phyloP scores from a whole-genome alignment of 2,888 invertebrate genomes.

The Nesidiocoris tenuis region DNA sequence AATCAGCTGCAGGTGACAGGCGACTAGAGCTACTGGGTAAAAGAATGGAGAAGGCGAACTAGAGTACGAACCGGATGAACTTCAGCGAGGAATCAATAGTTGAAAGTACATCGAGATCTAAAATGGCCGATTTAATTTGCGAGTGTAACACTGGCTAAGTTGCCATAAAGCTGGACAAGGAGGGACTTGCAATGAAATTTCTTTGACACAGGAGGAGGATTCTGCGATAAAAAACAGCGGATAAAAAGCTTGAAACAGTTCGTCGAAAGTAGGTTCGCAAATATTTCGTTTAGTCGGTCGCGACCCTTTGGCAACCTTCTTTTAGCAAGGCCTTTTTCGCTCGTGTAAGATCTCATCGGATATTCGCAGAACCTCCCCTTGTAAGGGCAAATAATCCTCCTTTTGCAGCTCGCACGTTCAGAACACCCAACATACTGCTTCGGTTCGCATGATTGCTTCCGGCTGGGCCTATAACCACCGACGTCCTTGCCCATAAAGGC shows the following conservation, averaged over 20 bases:
- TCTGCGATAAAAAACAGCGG: not conserved
- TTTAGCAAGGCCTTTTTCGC: not conserved
- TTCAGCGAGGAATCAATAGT: no score
- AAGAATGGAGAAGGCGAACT: no score
- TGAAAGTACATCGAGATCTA: no score
- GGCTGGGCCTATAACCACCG: not conserved
- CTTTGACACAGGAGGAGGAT: no score
- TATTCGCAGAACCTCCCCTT: slow-evolving; percentile 12
- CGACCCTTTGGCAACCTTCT: not conserved
- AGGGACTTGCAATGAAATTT: no score
- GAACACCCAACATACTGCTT: slow-evolving; percentile 8
- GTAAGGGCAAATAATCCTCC: slow-evolving; percentile 30
- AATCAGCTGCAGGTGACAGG: no score
- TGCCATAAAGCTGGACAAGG: no score
- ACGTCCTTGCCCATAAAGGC: not conserved
- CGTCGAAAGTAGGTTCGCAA: not conserved
- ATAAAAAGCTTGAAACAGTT: not conserved
- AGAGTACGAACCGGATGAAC: no score
- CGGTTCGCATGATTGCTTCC: slow-evolving; percentile 21
- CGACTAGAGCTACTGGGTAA: no score
- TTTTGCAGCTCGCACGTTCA: slow-evolving; percentile 6
- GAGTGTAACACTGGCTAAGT: no score
- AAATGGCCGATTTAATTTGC: no score
- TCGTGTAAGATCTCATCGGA: slow-evolving; percentile 15
- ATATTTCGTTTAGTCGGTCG: not conserved